Evolutionary conservation across 2,113 vertebrate genomes (phyloP).

Genomic region (Xiphophorus couchianus): DNA sequence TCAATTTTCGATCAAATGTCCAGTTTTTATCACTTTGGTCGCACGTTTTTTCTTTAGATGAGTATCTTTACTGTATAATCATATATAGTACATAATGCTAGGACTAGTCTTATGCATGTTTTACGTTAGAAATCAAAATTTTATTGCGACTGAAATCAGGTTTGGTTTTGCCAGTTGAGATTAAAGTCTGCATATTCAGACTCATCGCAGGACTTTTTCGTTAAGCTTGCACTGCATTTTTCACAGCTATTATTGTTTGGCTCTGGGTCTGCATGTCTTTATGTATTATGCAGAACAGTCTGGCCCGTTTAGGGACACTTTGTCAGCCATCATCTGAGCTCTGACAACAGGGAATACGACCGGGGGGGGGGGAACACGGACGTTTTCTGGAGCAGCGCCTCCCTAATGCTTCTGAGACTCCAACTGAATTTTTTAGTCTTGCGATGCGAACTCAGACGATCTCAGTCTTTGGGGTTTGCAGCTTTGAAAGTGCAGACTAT

Average conservation of each 20-base stretch:
- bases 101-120: too few species aligned
- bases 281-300: slow-evolving; percentile 35
- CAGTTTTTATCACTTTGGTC: too few species aligned
- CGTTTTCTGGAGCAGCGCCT: slow-evolving; percentile 16
- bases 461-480: background rate
- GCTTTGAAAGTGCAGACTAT: too few species aligned
- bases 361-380: background rate
- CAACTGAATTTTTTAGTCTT: background rate
- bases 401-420: slow-evolving; percentile 9
- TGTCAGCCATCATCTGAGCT: slow-evolving; percentile 47
- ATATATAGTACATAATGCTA: too few species aligned
- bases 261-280: slow-evolving; percentile 17
- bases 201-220: background rate
- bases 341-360: slow-evolving; percentile 36
- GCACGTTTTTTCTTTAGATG: too few species aligned
- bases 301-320: background rate
- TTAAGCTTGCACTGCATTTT: slow-evolving; percentile 19
- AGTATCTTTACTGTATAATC: too few species aligned
- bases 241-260: slow-evolving; percentile 21
- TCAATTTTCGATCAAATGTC: too few species aligned
- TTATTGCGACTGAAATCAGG: slow-evolving; percentile 5
- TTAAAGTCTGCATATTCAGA: slow-evolving; percentile 3
- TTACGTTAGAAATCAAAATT: too few species aligned
- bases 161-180: slow-evolving; percentile 3
- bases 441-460: background rate